phyloP scores from a whole-genome alignment of 2,113 vertebrate genomes.

The Myrmecophaga tridactyla region DNA sequence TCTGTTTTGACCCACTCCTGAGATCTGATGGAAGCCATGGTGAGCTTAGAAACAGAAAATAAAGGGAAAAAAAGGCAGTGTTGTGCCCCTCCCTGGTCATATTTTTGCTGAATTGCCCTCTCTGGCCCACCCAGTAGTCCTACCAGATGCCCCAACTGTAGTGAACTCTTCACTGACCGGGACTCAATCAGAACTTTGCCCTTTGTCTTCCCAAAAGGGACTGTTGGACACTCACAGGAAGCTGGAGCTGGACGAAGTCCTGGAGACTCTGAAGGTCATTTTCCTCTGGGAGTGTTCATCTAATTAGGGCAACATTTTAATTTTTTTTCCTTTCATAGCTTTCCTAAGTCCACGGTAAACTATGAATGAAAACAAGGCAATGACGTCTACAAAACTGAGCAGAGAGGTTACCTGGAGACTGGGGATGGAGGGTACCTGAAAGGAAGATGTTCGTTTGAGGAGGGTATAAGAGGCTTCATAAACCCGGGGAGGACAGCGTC shows the following conservation, averaged over 20 bases:
- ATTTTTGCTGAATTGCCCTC: background rate
- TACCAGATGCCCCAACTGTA: background rate
- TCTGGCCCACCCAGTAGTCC: background rate
- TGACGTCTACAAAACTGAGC: background rate
- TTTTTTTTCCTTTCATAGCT: background rate
- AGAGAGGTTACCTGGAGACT: too few species aligned
- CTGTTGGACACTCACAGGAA: background rate
- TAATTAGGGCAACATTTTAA: background rate
- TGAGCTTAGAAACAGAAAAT: background rate
- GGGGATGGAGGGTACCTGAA: too few species aligned
- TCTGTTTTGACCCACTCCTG: background rate
- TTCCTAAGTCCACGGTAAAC: background rate
- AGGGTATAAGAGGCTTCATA: background rate
- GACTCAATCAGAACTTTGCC: background rate
- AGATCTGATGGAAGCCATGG: background rate
- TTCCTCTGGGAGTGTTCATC: background rate
- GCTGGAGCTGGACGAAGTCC: background rate
- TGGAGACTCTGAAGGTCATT: fast-evolving
- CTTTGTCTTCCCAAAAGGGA: background rate
- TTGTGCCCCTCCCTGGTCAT: background rate
- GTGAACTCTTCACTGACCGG: background rate
- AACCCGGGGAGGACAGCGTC: background rate
- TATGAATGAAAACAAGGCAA: background rate
- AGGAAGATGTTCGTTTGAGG: background rate
- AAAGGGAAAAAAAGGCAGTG: background rate